These are phyloP conservation scores for Microtus pennsylvanicus DNA, from an alignment of 2,113 vertebrate species.

Conservation along the genomic window DNA sequence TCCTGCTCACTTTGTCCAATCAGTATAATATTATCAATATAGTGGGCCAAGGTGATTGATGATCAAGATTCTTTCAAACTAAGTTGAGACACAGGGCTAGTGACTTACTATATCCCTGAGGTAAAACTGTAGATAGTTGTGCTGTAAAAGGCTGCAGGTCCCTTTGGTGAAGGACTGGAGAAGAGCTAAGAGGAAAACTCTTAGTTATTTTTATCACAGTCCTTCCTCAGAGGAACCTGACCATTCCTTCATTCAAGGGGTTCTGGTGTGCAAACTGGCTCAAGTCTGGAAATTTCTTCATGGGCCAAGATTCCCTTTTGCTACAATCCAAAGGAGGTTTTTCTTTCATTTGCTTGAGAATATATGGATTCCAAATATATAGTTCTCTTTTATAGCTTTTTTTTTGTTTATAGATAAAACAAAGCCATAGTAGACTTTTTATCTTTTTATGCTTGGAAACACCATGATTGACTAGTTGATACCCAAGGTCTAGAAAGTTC, in stretches of 20 bases:
- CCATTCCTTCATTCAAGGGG: not conserved
- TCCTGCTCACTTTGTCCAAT: not conserved
- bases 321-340: not conserved
- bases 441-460: not conserved
- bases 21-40: not conserved
- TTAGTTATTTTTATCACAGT: not conserved
- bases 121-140: not conserved
- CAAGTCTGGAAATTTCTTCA: not conserved
- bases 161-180: not conserved
- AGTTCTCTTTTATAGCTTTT: too few species aligned
- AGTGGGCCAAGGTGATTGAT: not conserved
- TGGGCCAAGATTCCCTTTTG: not conserved
- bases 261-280: not conserved
- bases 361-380: too few species aligned
- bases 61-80: not conserved
- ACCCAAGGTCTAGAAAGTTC: not conserved
- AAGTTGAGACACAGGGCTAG: not conserved
- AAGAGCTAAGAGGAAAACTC: too few species aligned
- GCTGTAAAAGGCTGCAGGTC: not conserved
- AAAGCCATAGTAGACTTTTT: not conserved
- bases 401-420: not conserved
- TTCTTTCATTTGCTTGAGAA: not conserved
- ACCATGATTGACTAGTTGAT: not conserved
- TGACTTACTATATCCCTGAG: not conserved
- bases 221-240: not conserved